Evolutionary conservation across 2,888 invertebrate genomes (phyloP).

Genomic region (Mantis religiosa): DNA sequence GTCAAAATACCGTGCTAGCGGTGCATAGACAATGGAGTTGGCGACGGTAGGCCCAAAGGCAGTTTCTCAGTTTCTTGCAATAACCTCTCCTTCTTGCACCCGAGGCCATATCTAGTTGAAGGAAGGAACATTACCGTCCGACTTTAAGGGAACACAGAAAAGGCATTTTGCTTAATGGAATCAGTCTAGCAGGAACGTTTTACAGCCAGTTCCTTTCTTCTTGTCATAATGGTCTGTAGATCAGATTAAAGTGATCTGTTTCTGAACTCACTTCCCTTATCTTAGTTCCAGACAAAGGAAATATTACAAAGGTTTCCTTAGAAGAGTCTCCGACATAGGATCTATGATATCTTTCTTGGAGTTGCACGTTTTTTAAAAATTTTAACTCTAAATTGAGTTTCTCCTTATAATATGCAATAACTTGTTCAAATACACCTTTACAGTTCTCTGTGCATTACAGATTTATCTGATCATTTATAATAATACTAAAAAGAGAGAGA

Average conservation of each 20-base stretch:
- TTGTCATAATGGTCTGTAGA: background rate
- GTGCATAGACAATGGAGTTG: background rate
- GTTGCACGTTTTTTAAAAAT: no score
- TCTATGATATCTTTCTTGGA: no score
- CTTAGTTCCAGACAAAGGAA: background rate
- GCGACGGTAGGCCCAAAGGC: background rate
- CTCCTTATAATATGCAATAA: no score
- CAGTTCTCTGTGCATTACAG: no score
- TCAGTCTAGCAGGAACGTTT: background rate
- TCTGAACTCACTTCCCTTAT: background rate
- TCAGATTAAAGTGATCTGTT: background rate
- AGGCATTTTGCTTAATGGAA: background rate
- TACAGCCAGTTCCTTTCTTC: background rate
- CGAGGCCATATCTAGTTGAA: background rate
- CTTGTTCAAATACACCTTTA: no score
- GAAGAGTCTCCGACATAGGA: no score
- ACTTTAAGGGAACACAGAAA: background rate
- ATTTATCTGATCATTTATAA: no score
- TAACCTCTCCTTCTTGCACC: background rate
- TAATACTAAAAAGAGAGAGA: no score
- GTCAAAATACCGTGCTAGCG: no score
- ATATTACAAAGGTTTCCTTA: no score
- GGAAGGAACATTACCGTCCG: background rate
- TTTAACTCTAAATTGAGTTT: no score
- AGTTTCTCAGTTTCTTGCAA: background rate